Evolutionary conservation across 2,888 invertebrate species (phyloP), one percentile per base, ranked within the genome.

Genomic region (Xanthorhoe designata): DNA sequence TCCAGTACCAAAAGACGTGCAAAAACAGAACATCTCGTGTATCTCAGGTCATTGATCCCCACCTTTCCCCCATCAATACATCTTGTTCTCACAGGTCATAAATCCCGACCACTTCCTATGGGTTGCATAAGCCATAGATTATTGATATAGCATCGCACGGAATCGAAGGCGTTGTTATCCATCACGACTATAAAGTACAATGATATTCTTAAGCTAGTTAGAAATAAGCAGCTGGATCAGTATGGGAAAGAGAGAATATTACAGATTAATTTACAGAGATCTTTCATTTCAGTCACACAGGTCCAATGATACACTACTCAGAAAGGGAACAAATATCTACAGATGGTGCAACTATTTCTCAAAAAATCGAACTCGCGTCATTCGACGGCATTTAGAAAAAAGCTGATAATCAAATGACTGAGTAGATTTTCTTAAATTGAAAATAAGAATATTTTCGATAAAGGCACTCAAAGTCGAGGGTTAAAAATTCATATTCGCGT

Each of bases 121-220:
- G 32, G 47, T 68, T 68, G 64, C 68, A 68, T 68, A 68, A 67
- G 55, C 55, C 55, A 64, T 64, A 64, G 68, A 68, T 68, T 68
- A 64, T 68, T 61, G 68, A 61, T 68, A 64, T 53, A 67, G 52
- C 67, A 67, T 67, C 50, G 66, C 45, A 38, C 47, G 63, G 63
- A 38, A 63, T 63, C 60, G 53, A 60, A 56, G 60, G 53, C 60
- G 63, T 63, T 63, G 63, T 57, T 71, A 75, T 77, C 74, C 68
- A 76, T 79, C 76, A 76, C 66, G 60, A 65, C 61, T 60, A 61
- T 69, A 64, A 62, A 53, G 51, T 49, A 62, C 69, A 61, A 60
- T 69, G 61, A 64, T 59, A 67, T 57, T 63, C 29, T 51, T 35
- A 8, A 13, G 19, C 55, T 38, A 9, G 35, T 38, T 38, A 8